Percentiles rank a stretch among this genome's conserved stretches.
Conservation (phyloP, 2,113 vertebrate genomes). For the Daubentonia madagascariensis region DNA sequence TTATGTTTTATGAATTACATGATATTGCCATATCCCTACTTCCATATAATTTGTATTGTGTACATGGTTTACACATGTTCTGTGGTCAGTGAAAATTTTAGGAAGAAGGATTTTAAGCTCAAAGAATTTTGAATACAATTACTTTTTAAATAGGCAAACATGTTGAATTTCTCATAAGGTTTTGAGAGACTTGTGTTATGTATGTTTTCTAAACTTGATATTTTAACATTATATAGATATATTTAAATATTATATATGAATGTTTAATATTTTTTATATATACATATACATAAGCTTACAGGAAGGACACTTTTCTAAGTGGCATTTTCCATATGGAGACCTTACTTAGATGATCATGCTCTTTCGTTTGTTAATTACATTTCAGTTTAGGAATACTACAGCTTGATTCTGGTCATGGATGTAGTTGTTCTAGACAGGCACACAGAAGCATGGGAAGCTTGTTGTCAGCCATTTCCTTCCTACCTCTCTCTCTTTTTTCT, state of each 20-base stretch:
- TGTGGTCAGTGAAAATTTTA: background rate
- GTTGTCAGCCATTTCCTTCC: background rate
- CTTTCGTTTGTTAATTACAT: background rate
- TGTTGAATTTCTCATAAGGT: background rate
- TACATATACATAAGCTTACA: background rate
- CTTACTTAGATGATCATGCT: background rate
- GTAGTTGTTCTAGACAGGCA: background rate
- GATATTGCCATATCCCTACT: background rate
- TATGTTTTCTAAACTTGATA: background rate
- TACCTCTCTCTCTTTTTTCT: too few relatives aligned
- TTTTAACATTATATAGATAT: background rate
- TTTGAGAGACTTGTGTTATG: background rate
- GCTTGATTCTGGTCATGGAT: background rate
- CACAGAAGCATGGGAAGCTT: background rate
- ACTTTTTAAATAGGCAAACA: background rate
- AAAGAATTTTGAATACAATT: background rate
- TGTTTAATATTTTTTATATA: background rate
- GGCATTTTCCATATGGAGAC: background rate
- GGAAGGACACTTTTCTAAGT: background rate
- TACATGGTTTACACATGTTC: background rate
- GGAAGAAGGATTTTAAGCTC: background rate
- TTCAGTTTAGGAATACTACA: background rate
- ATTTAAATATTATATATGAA: background rate
- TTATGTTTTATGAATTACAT: background rate
- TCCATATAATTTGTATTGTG: background rate